Evolutionary conservation across 2,888 invertebrate genomes (phyloP).

Genomic region (Tiliacea citrago): DNA sequence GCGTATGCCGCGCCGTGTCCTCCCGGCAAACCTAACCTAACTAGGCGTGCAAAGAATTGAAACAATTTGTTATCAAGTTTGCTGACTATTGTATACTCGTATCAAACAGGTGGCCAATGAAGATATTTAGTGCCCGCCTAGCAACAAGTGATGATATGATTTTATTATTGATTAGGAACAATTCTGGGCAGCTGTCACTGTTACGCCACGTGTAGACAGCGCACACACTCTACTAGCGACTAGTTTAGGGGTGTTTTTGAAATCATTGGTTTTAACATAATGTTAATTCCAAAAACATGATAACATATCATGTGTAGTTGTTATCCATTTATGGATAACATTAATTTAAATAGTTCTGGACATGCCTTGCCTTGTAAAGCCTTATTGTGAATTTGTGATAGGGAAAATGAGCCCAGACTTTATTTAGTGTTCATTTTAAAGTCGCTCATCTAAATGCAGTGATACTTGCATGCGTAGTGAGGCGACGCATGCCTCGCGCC

Average conservation of each 20-base stretch:
- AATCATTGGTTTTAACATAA: neutral
- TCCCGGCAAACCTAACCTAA: no score
- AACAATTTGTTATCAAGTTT: slow-evolving; percentile 14
- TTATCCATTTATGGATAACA: neutral
- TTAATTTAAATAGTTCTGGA: neutral
- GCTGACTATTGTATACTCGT: slow-evolving; percentile 20
- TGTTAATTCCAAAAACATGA: no score
- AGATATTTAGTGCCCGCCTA: slow-evolving; percentile 5
- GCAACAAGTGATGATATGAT: slow-evolving; percentile 9
- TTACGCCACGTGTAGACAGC: neutral
- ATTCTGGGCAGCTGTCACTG: slow-evolving; percentile 4
- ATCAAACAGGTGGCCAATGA: slow-evolving; percentile 37
- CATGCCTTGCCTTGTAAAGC: neutral
- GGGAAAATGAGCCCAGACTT: neutral
- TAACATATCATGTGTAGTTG: no score
- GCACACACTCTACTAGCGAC: no score
- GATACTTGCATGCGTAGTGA: neutral
- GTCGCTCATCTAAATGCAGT: neutral
- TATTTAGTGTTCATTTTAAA: slow-evolving; percentile 11
- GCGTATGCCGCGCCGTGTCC: no score
- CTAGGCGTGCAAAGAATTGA: slow-evolving; percentile 17
- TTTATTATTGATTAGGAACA: slow-evolving; percentile 7
- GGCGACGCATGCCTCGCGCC: neutral
- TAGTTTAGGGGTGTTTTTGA: neutral
- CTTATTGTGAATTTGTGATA: neutral